phyloP scores from a whole-genome alignment of 2,113 vertebrate genomes.

The Albula goreensis region DNA sequence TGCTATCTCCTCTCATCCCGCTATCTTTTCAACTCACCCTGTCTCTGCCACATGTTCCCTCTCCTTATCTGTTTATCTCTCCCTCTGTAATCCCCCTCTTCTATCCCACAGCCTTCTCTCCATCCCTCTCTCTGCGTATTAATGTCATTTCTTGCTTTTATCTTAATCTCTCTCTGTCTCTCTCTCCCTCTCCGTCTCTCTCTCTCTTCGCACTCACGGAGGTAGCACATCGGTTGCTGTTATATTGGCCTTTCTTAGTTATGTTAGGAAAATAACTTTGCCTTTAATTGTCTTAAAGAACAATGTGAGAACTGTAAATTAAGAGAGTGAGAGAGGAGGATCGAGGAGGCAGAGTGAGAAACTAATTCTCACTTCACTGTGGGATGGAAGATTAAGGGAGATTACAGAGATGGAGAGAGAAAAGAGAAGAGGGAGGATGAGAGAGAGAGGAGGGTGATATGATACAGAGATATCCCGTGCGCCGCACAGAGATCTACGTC shows the following conservation, averaged over 20 bases:
- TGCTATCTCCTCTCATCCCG: constrained; percentile 49
- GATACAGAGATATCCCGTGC: constrained; percentile 49
- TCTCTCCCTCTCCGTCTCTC: constrained; percentile 19
- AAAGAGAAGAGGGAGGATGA: constrained; percentile 29
- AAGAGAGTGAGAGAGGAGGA: constrained; percentile 39
- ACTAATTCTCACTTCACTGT: constrained; percentile 78
- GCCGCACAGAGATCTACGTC: constrained; percentile 65
- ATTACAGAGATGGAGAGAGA: constrained; percentile 60
- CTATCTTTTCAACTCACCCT: constrained; percentile 50
- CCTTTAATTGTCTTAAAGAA: background rate
- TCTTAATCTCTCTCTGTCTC: constrained; percentile 38
- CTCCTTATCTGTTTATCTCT: constrained; percentile 63
- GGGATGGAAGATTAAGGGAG: constrained; percentile 73
- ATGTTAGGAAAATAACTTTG: background rate
- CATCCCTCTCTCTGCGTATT: constrained; percentile 33
- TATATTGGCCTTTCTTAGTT: background rate
- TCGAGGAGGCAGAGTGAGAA: constrained; percentile 59
- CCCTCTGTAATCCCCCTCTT: constrained; percentile 29
- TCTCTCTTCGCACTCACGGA: background rate
- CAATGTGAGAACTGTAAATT: constrained; percentile 20
- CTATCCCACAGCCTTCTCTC: background rate
- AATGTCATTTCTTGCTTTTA: constrained; percentile 55
- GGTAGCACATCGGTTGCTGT: background rate
- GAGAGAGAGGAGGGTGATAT: constrained; percentile 59
- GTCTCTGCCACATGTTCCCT: constrained; percentile 41